These are phyloP conservation scores for Raja brachyura DNA, from an alignment of 2,113 vertebrate genomes.

Conservation along the genomic window DNA sequence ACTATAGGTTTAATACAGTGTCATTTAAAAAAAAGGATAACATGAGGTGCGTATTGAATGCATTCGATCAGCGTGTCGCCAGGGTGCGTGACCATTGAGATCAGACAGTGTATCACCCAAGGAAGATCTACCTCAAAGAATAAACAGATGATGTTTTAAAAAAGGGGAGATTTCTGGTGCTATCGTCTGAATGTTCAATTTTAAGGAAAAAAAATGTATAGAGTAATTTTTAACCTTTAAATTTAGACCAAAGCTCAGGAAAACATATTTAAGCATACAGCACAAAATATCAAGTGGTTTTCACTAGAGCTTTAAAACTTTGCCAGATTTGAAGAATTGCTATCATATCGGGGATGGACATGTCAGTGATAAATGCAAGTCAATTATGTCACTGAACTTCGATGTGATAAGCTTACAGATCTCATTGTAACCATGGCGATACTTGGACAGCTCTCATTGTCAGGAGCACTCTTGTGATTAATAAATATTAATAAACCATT, in stretches of 20 bases:
- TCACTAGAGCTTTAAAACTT: background rate
- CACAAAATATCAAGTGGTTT: background rate
- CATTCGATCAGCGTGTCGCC: no score
- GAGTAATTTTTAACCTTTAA: background rate
- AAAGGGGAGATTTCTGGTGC: background rate
- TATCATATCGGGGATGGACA: background rate
- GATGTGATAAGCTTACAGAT: background rate
- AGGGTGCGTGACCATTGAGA: no score
- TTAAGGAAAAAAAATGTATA: background rate
- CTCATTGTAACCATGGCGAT: background rate
- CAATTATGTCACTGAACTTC: background rate
- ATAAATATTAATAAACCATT: conserved; percentile 33
- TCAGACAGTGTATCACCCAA: no score
- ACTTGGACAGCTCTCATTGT: background rate
- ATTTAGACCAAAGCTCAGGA: background rate
- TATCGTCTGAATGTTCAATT: background rate
- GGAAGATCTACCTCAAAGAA: background rate
- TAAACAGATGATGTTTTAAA: background rate
- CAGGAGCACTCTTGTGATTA: background rate
- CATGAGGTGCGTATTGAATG: no score
- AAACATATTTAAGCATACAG: background rate
- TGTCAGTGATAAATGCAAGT: background rate
- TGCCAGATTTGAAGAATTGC: background rate
- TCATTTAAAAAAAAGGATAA: no score
- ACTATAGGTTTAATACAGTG: no score